Evolutionary conservation across 1,140 invertebrate genomes (phyloP), one percentile per base, ranked within the genome.

Genomic region (Camponotus vicinus): DNA sequence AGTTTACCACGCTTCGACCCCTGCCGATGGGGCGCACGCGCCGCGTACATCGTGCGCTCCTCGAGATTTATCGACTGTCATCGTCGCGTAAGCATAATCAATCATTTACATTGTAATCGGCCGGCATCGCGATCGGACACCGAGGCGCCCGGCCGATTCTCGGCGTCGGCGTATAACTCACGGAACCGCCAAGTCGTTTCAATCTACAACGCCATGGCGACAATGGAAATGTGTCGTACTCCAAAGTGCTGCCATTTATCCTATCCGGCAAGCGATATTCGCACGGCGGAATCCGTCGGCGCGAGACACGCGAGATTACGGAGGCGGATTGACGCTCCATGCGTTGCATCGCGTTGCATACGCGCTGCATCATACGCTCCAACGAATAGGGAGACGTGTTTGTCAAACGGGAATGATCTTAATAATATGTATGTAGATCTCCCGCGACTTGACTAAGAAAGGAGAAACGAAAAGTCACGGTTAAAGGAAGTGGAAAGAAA

Each of bases 201-300:
- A 90, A 92, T 91, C 89, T 87, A 77, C 91, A 86, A 82, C 80
- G 87, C 77, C 88, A 89, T 70, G 84, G 15, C 37, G 61, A 90
- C 80, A 90, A 90, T 90, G 88, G 88, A 79, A 92, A 91, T 79
- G 90, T 93, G 86, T 90, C 88, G 82, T 78, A 55, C 87, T 87
- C 88, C 89, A 85, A 91, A 90, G 91, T 87, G 86, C 83, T 79
- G 80, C 83, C 80, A 91, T 91, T 91, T 91, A 91, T 91, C 80
- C 88, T 34, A 70, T 66, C 57, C 49, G 89, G 76, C 77, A 52
- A 78, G 70, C 70, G 88, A 66, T 86, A 84, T 86, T 89, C 76
- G 59, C 64, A 37, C 69, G 77, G 52, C 77, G 75, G 59, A 66
- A 49, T 45, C 55, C 42, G 77, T 66, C 40, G 64, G 34, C 55